These are phyloP conservation scores for Drosophila repleta DNA, from an alignment of 1,140 invertebrate genomes.

Conservation along the genomic window DNA sequence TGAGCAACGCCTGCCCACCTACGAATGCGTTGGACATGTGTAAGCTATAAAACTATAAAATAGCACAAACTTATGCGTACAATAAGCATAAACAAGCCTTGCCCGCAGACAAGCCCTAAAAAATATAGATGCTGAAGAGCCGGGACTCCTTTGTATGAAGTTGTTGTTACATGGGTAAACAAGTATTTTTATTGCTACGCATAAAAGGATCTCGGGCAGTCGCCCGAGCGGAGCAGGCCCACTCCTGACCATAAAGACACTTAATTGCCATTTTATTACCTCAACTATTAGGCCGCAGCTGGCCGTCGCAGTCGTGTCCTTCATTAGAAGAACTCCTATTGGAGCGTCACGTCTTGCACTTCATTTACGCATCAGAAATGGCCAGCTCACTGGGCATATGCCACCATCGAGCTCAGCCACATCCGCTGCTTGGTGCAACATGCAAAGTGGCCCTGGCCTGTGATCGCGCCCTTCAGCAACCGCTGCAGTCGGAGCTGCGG, in stretches of 20 bases:
- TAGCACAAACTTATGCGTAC: conserved; percentile 73
- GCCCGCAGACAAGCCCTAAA: conserved; percentile 36
- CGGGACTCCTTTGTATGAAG: conserved; percentile 55
- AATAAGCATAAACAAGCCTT: conserved; percentile 72
- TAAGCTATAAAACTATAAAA: conserved; percentile 75
- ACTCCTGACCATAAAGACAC: conserved; percentile 65
- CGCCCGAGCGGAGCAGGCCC: conserved; percentile 27
- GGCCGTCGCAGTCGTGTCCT: conserved; percentile 24
- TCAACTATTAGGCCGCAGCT: conserved; percentile 61
- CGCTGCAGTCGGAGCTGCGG: conserved; percentile 31
- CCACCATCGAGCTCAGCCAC: conserved; percentile 36
- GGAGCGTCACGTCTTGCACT: conserved; percentile 33
- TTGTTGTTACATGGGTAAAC: conserved; percentile 79
- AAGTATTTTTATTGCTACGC: conserved; percentile 74
- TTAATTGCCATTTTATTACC: conserved; percentile 82
- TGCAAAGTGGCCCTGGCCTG: conserved; percentile 34
- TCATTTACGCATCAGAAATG: conserved; percentile 60
- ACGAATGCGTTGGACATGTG: conserved; percentile 58
- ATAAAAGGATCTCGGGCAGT: conserved; percentile 67
- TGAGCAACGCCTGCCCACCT: conserved; percentile 66
- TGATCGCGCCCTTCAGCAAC: conserved; percentile 58
- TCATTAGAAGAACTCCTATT: conserved; percentile 61
- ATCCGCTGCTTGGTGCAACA: conserved; percentile 25
- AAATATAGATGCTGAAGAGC: conserved; percentile 48
- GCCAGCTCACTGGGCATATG: conserved; percentile 37